phyloP scores from a whole-genome alignment of 2,113 vertebrate genomes.

The Serranochromis macrocephalus region DNA sequence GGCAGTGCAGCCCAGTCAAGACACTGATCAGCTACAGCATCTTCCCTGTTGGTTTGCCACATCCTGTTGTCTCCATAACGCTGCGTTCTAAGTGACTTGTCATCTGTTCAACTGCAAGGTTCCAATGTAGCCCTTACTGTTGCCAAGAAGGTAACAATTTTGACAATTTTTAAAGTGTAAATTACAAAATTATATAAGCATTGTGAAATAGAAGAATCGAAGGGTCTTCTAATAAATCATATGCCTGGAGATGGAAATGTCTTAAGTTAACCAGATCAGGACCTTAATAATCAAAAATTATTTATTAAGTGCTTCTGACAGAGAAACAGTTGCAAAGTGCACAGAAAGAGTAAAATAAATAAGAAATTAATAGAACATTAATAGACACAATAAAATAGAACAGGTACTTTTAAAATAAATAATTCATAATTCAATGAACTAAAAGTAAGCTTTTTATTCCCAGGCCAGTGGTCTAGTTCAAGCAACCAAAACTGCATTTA shows the following conservation, averaged over 20 bases:
- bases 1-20: not conserved
- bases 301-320: not conserved
- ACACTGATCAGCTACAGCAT: not conserved
- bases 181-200: not conserved
- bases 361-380: not conserved
- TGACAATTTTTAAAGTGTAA: not conserved
- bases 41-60: not conserved
- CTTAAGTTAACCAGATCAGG: not conserved
- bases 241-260: accelerated
- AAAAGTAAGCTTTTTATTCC: not conserved
- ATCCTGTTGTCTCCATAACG: not conserved
- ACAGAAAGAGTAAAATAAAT: not conserved
- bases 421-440: not conserved
- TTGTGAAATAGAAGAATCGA: not conserved
- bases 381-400: not conserved
- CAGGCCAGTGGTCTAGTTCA: not conserved
- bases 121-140: accelerated
- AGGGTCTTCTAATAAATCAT: not conserved
- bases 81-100: not conserved
- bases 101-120: too few species aligned
- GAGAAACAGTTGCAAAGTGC: not conserved
- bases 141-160: not conserved
- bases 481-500: not conserved
- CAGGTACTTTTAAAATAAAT: not conserved
- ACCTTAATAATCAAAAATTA: not conserved